Evolutionary conservation across 2,797 vertebrate species (phyloP).

Genomic region (Hippocampus kuda): DNA sequence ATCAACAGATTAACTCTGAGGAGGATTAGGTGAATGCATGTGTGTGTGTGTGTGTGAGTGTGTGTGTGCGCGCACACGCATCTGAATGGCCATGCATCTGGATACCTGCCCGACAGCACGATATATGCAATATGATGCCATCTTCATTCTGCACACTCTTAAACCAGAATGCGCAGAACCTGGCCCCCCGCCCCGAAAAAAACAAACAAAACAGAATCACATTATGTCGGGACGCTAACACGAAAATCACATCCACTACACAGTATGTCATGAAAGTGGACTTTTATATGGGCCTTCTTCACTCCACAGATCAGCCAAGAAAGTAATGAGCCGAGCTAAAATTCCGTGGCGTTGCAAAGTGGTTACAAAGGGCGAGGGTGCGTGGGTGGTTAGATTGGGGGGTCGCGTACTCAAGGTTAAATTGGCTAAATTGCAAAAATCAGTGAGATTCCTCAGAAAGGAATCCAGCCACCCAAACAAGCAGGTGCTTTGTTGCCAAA

Average conservation of each 20-base stretch:
- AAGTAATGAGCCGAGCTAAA: background rate
- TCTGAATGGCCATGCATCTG: background rate
- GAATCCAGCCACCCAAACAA: constrained; percentile 36
- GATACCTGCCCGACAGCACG: background rate
- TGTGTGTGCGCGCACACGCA: background rate
- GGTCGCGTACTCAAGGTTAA: background rate
- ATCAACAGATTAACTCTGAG: background rate
- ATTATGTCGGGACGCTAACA: background rate
- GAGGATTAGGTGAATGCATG: background rate
- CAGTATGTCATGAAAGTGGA: too few species aligned
- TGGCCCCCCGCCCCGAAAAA: background rate
- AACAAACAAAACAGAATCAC: background rate
- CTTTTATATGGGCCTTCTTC: background rate
- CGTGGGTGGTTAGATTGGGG: too few species aligned
- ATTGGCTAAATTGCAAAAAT: background rate
- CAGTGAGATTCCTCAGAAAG: constrained; percentile 10
- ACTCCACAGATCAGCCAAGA: constrained; percentile 4
- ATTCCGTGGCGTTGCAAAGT: background rate
- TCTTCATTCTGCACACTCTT: background rate
- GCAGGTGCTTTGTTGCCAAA: constrained; percentile 34
- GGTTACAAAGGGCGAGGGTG: background rate
- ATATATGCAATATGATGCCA: background rate
- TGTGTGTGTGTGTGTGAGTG: too few species aligned
- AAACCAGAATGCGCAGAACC: background rate
- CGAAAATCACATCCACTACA: too few species aligned